Percentiles rank a stretch among this genome's conserved stretches.
phyloP scores from a whole-genome alignment of 2,888 invertebrate genomes.

The Watsonalla binaria region DNA sequence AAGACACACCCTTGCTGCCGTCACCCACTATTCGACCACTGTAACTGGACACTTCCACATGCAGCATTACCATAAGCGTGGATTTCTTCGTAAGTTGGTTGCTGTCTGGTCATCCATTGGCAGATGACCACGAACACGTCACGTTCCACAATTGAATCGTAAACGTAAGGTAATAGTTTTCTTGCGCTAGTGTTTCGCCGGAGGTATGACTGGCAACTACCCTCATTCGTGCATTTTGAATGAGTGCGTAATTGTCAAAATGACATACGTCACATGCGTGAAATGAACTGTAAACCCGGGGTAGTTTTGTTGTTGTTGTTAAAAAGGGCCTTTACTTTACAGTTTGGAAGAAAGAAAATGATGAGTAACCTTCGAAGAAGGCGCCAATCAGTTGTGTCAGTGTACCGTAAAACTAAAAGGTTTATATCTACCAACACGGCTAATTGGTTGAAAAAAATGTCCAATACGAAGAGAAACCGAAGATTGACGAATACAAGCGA shows the following conservation, averaged over 20 bases:
- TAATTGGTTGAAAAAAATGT: constrained; percentile 55
- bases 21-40: constrained; percentile 46
- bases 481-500: constrained; percentile 41
- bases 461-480: constrained; percentile 50
- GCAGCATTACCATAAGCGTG: constrained; percentile 6
- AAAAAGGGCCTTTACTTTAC: constrained; percentile 25
- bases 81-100: constrained; percentile 40
- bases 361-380: constrained; percentile 52
- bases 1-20: constrained; percentile 56
- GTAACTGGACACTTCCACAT: constrained; percentile 25
- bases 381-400: constrained; percentile 64
- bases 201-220: constrained; percentile 40
- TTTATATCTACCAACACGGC: constrained; percentile 59
- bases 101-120: constrained; percentile 48
- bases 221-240: constrained; percentile 24
- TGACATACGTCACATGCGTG: constrained; percentile 2
- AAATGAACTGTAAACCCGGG: constrained; percentile 28
- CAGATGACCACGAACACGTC: constrained; percentile 62
- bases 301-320: constrained; percentile 28
- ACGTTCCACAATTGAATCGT: constrained; percentile 55
- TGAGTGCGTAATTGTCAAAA: constrained; percentile 7
- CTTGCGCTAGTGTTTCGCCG: constrained; percentile 49
- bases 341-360: constrained; percentile 27
- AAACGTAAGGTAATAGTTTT: constrained; percentile 39
- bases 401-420: constrained; percentile 66